These are phyloP conservation scores for Rallus crepitans DNA, from an alignment of 2,797 vertebrate genomes.

Conservation along the genomic window DNA sequence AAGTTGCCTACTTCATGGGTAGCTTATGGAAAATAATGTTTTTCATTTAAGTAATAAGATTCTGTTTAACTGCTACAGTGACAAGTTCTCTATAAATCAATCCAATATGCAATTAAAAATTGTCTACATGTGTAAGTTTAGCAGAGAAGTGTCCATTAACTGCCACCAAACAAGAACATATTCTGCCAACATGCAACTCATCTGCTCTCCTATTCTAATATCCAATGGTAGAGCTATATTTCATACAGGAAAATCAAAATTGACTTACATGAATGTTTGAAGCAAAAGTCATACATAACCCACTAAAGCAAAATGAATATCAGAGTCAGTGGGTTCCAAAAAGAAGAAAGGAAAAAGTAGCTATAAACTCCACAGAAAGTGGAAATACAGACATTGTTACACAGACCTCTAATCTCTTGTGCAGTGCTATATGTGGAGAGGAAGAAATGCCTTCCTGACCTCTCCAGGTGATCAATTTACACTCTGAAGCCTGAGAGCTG, in stretches of 20 bases:
- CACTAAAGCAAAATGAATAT: conserved; percentile 51
- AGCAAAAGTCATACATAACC: conserved; percentile 39
- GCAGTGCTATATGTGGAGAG: conserved; percentile 38
- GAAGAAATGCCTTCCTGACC: conserved; percentile 64
- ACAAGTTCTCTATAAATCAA: neutral
- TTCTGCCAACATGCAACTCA: neutral
- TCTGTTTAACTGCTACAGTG: neutral
- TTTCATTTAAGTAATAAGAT: neutral
- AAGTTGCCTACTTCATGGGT: neutral
- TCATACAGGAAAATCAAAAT: conserved; percentile 44
- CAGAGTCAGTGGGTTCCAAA: conserved; percentile 45
- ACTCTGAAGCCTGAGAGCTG: conserved; percentile 58
- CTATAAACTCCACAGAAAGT: conserved; percentile 63
- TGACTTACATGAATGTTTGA: conserved; percentile 28
- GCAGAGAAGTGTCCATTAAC: neutral
- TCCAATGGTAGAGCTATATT: neutral
- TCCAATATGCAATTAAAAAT: neutral
- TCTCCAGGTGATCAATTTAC: conserved; percentile 67
- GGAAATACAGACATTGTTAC: conserved; percentile 48
- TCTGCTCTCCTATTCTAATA: neutral
- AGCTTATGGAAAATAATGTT: neutral
- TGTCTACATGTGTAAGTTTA: neutral
- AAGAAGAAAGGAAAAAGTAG: conserved; percentile 46
- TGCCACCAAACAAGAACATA: neutral
- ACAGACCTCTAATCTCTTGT: conserved; percentile 61